phyloP scores from a whole-genome alignment of 2,888 invertebrate genomes.

The Phyto melanocephala region DNA sequence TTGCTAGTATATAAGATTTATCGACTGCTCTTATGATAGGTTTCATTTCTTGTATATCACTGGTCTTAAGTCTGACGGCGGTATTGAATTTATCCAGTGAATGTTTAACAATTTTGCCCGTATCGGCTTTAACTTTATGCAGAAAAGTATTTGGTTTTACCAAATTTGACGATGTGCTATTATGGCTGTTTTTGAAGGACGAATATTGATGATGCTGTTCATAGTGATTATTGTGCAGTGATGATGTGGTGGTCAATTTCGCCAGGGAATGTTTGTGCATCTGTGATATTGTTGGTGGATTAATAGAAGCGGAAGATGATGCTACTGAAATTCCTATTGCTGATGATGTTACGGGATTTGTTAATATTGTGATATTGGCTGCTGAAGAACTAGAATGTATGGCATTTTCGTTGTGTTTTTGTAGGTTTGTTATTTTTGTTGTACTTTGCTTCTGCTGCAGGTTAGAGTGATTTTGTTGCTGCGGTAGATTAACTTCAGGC shows the following conservation, averaged over 20 bases:
- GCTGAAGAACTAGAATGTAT: conserved; percentile 38
- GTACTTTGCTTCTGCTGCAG: conserved; percentile 38
- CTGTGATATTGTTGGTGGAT: conserved; percentile 58
- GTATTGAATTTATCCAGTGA: conserved; percentile 70
- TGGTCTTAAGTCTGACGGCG: conserved; percentile 65
- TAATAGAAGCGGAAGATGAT: conserved; percentile 51
- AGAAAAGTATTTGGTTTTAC: conserved; percentile 65
- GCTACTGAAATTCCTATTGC: conserved; percentile 53
- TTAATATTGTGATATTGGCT: background rate
- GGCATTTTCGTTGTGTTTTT: conserved; percentile 57
- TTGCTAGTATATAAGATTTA: conserved; percentile 66
- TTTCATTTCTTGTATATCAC: conserved; percentile 68
- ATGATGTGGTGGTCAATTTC: conserved; percentile 65
- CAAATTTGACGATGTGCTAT: conserved; percentile 28
- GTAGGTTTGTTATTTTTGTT: conserved; percentile 26
- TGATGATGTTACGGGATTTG: conserved; percentile 32
- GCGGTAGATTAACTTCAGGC: conserved; percentile 45
- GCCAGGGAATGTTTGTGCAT: conserved; percentile 71
- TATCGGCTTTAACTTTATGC: conserved; percentile 71
- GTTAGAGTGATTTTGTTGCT: conserved; percentile 47
- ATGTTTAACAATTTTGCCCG: conserved; percentile 71
- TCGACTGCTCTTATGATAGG: conserved; percentile 67
- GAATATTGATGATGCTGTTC: conserved; percentile 3
- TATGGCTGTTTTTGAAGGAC: background rate
- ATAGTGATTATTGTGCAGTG: conserved; percentile 39